Base-by-base conservation (phyloP, 2,797 vertebrate genomes). In the Gymnodraco acuticeps region DNA sequence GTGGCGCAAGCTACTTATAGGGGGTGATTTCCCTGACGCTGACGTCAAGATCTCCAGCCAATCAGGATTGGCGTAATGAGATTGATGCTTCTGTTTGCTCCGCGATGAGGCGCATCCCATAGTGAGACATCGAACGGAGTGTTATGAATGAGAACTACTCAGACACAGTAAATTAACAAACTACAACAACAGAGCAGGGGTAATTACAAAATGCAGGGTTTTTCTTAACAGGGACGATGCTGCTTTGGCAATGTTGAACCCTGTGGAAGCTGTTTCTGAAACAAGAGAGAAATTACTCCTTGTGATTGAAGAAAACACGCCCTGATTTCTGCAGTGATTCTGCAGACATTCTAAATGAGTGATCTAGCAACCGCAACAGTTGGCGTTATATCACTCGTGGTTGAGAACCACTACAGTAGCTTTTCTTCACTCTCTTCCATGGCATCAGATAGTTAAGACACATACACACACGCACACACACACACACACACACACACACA, bases 291-390 rank as follows among this genome's bases (percentile, higher is more conserved):
- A 70, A 77, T 41, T 45, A 12, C 53, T 38, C 13, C 63, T 45
- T 64, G 16, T 65, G 60, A 79, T 70, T 64, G 48, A 78, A 66
- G 31, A 77, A 76, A 81, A 69, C 38, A 23, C 73, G 64, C 27
- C 15, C 27, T 33, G 62, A 60, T 27, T 52, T 73, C 65, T 62
- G 38, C 58, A 38, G 64, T 16, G 33, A 75, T 72, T 70, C 11
- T 27, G 48, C 53, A 42, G 53, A 73, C 64, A 46, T 27, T 27
- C 42, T 58, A 69, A 43, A 81, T 43, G 50, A 84, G 45, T 68
- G 81, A 82, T 76, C 72, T 55, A 20, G 58, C 1, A 3, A 74
- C 52, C 9, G 8, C 64, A 69, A 59, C 66, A 70, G 51, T 59
- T 52, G 46, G 55, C n/a, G 3, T 64, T 78, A 76, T 78, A 77